phyloP scores from a whole-genome alignment of 2,888 invertebrate genomes.

The Agriopis aurantiaria region DNA sequence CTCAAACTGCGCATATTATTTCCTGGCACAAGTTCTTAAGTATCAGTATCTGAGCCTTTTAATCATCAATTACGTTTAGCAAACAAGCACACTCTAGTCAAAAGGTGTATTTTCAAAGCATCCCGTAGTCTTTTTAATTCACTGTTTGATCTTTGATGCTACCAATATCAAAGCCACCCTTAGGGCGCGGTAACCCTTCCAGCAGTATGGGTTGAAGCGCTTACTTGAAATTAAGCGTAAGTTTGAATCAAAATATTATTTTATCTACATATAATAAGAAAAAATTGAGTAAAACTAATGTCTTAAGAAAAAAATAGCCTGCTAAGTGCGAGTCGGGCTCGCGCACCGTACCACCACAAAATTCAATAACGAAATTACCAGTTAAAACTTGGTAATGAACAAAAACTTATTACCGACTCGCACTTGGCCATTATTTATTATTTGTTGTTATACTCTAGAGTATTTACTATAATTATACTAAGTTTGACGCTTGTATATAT shows the following conservation, averaged over 20 bases:
- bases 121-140: conserved; percentile 62
- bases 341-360: too few species aligned
- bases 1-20: not conserved
- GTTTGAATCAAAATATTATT: not conserved
- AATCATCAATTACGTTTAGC: conserved; percentile 47
- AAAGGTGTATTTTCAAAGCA: conserved; percentile 52
- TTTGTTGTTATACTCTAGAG: too few species aligned
- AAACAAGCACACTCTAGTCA: conserved; percentile 44
- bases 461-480: too few species aligned
- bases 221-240: not conserved
- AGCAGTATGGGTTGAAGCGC: conserved; percentile 13
- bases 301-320: too few species aligned
- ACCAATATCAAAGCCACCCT: conserved; percentile 73
- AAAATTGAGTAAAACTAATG: too few species aligned
- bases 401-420: too few species aligned
- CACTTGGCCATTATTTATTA: too few species aligned
- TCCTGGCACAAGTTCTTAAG: not conserved
- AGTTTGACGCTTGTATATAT: too few species aligned
- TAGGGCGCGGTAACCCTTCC: conserved; percentile 46
- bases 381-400: too few species aligned
- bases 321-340: too few species aligned
- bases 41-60: conserved; percentile 39
- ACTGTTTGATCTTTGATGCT: conserved; percentile 74
- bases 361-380: too few species aligned
- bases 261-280: not conserved